Percentiles rank a stretch among this genome's conserved stretches.
These are phyloP conservation scores for Tichodroma muraria DNA, from an alignment of 2,113 vertebrate species.

Conservation along the genomic window DNA sequence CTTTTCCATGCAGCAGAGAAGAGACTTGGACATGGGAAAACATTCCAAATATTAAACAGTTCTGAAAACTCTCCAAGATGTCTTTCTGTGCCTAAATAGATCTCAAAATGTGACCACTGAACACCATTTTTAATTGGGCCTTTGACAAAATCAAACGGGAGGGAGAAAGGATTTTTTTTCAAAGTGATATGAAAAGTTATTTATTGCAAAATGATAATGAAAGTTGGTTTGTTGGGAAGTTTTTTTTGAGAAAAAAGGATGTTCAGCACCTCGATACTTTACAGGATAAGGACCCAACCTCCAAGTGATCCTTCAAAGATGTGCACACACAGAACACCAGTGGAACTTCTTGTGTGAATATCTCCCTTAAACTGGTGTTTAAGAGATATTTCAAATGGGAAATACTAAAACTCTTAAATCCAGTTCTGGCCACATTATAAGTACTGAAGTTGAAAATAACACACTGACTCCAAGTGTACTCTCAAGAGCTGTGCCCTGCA, in stretches of 20 bases:
- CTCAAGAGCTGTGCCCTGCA: not conserved
- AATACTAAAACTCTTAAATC: not conserved
- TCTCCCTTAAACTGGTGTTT: not conserved
- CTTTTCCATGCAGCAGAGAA: not conserved
- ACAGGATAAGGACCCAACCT: not conserved
- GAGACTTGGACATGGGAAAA: not conserved
- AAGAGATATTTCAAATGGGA: not conserved
- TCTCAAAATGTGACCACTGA: not conserved
- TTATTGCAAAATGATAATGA: not conserved
- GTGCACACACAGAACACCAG: not conserved
- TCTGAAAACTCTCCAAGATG: not conserved
- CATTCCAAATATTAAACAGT: not conserved
- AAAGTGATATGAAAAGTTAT: not conserved
- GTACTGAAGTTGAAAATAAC: not conserved
- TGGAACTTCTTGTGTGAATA: not conserved
- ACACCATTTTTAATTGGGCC: not conserved
- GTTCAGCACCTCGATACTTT: not conserved
- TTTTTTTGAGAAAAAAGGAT: not conserved
- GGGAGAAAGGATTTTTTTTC: fast-evolving
- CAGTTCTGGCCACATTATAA: not conserved
- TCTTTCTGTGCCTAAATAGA: not conserved
- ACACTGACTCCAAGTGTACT: not conserved
- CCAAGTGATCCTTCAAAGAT: fast-evolving
- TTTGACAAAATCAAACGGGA: not conserved
- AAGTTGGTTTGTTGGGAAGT: not conserved